Evolutionary conservation across 2,113 vertebrate species (phyloP).

Genomic region (Cygnus buccinator): DNA sequence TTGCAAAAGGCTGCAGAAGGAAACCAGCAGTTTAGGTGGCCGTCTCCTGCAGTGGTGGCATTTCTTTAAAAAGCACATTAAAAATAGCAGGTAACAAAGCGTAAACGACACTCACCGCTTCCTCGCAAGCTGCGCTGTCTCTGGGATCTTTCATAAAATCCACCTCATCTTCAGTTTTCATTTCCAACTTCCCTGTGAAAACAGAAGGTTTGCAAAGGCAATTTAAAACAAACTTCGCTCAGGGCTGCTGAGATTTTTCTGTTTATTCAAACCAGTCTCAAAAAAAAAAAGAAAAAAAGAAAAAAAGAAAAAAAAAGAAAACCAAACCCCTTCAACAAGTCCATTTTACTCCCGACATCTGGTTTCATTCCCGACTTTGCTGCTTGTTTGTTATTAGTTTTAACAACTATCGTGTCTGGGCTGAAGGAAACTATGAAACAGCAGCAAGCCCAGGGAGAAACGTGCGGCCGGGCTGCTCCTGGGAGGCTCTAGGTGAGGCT

Average conservation of each 20-base stretch:
- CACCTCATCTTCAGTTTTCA: conserved; percentile 74
- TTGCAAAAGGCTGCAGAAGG: background rate
- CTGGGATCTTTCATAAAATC: conserved; percentile 41
- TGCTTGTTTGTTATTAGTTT: conserved; percentile 8
- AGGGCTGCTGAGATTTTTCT: background rate
- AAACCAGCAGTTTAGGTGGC: background rate
- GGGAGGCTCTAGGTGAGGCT: background rate
- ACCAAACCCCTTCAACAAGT: background rate
- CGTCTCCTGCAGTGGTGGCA: fast-evolving
- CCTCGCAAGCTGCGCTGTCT: background rate
- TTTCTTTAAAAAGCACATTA: background rate
- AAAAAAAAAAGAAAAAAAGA: background rate
- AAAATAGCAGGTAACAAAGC: background rate
- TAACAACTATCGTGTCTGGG: background rate
- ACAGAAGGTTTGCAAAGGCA: conserved; percentile 16
- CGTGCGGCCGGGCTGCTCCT: background rate
- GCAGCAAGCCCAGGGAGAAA: background rate
- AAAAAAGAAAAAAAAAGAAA: background rate
- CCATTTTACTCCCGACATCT: background rate
- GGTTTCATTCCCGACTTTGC: background rate
- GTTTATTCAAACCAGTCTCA: background rate
- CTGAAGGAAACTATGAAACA: conserved; percentile 2
- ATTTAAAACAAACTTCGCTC: background rate
- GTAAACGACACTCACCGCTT: conserved; percentile 56
- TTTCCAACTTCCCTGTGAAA: conserved; percentile 71